phyloP scores from a whole-genome alignment of 2,888 invertebrate genomes.

The Melinaea menophilus region DNA sequence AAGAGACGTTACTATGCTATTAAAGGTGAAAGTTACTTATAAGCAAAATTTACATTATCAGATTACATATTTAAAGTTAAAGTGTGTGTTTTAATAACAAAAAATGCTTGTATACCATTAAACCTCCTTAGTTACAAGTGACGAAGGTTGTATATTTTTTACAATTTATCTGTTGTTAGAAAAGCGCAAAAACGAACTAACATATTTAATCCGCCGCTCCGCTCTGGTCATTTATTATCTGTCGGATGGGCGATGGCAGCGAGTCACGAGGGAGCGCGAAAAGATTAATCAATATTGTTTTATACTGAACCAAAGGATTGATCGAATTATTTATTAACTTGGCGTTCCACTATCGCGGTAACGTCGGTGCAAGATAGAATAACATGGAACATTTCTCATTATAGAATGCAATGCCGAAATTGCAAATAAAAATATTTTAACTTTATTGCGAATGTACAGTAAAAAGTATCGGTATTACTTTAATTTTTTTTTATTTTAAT shows the following conservation, averaged over 20 bases:
- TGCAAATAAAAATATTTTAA: too few species aligned
- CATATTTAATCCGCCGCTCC: slow-evolving; percentile 36
- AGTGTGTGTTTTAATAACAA: neutral
- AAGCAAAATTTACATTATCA: too few species aligned
- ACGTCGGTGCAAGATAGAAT: neutral
- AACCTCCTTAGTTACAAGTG: slow-evolving; percentile 8
- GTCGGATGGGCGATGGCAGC: slow-evolving; percentile 33
- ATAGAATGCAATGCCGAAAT: too few species aligned
- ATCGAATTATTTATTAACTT: slow-evolving; percentile 26
- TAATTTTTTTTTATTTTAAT: too few species aligned
- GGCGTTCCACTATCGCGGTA: slow-evolving; percentile 14
- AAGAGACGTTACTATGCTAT: too few species aligned
- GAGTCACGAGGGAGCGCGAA: slow-evolving; percentile 29
- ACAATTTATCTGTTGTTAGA: slow-evolving; percentile 9
- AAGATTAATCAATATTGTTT: slow-evolving; percentile 41
- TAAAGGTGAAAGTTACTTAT: too few species aligned
- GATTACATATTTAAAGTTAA: neutral
- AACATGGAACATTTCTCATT: too few species aligned
- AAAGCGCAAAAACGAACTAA: slow-evolving; percentile 28
- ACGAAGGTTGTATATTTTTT: neutral
- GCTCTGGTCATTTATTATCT: slow-evolving; percentile 38
- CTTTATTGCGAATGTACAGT: too few species aligned
- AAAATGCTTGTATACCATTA: neutral
- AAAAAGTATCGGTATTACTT: too few species aligned
- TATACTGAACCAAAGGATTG: slow-evolving; percentile 28